Base-by-base conservation (phyloP, 1,140 invertebrate species). In the Lepidurus packardi region DNA sequence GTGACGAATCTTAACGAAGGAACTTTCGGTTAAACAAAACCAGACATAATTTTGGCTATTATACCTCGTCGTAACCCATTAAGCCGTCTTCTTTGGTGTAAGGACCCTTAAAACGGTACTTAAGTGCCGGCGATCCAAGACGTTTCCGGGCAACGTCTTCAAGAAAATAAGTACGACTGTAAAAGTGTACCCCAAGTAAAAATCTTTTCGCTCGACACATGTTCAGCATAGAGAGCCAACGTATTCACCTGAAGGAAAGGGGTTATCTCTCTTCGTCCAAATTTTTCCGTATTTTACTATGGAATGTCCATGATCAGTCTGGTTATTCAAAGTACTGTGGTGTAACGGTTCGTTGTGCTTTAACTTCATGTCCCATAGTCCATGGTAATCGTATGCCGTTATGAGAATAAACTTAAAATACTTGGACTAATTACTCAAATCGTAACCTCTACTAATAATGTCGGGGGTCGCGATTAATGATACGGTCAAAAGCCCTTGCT, bases 341-440 rank as follows among this genome's bases (percentile, higher is more conserved):
- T 65, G 85, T 83, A 79, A 81, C 79, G 41, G 84, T 0, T 93
- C 89, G 82, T 94, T 94, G 25, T 92, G 89, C 1, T 92, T 91
- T 0, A 93, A 90, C 74, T 86, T 87, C 0, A 85, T 86, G 81
- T 95, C 92, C 93, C 93, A 96, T 5, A 90, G 87, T 5, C 94
- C 93, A 82, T 95, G 93, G 85, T 94, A 95, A 86, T 97, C 94
- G 82, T 96, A 96, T 78, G 91, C 91, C 94, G 96, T 95, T 80
- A 96, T 88, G 81, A 95, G 93, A 34, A 97, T 89, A 65, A 91
- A 92, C 84, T 96, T 93, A 13, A 96, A 84, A 82, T 92, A 89
- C 9, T 89, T 85, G 0, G 91, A 90, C 43, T 96, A 86, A 81
- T 89, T 87, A 9, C 88, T 85, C 21, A 96, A 87, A 83, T 95